Evolutionary conservation across 1,140 invertebrate species (phyloP).

Genomic region (Drosophila grimshawi): DNA sequence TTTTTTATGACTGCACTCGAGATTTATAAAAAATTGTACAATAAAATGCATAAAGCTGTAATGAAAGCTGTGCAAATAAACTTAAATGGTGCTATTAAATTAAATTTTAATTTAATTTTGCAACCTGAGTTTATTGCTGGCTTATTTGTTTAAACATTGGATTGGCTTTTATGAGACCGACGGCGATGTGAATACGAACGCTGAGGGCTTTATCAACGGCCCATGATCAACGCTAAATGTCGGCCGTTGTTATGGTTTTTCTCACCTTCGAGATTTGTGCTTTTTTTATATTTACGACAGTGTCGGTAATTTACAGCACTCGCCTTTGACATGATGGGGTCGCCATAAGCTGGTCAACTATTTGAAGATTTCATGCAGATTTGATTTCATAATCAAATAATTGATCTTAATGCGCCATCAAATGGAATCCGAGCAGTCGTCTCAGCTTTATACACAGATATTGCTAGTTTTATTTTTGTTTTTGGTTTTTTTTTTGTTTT

Average conservation of each 20-base stretch:
- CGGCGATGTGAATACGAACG: background rate
- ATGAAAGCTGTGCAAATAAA: slow-evolving; percentile 48
- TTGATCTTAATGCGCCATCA: slow-evolving; percentile 83
- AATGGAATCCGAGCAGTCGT: slow-evolving; percentile 48
- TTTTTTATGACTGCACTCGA: background rate
- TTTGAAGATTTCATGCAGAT: slow-evolving; percentile 80
- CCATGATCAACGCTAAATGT: slow-evolving; percentile 52
- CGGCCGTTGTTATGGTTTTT: slow-evolving; percentile 36
- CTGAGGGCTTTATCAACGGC: slow-evolving; percentile 66
- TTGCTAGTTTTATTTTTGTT: slow-evolving; percentile 39
- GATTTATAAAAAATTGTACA: background rate
- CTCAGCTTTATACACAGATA: background rate
- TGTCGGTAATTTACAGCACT: slow-evolving; percentile 52
- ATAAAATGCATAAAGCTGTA: slow-evolving; percentile 3
- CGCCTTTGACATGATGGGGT: slow-evolving; percentile 54
- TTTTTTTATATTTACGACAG: slow-evolving; percentile 18
- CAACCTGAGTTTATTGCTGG: slow-evolving; percentile 50
- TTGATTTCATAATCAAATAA: slow-evolving; percentile 83
- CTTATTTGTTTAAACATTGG: slow-evolving; percentile 55
- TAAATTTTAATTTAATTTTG: slow-evolving; percentile 64
- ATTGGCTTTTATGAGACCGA: slow-evolving; percentile 39
- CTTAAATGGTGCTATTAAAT: slow-evolving; percentile 52
- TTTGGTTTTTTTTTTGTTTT: background rate
- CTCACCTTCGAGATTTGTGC: slow-evolving; percentile 30
- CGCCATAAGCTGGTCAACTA: slow-evolving; percentile 64